Base-by-base conservation (phyloP, 2,797 vertebrate species). In the Lateolabrax maculatus region DNA sequence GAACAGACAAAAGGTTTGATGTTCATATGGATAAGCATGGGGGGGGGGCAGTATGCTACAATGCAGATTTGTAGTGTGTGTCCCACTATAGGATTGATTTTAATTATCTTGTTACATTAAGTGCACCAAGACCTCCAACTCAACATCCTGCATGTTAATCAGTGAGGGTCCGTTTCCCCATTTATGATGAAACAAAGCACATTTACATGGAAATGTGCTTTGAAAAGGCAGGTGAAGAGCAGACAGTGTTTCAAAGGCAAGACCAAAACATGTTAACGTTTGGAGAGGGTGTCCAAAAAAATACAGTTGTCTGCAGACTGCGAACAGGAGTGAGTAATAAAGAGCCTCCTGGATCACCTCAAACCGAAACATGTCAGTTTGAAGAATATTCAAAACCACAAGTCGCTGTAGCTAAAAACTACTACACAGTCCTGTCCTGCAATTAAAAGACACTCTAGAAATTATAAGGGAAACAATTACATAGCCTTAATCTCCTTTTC, bases 171-270 rank as follows among this genome's bases (percentile, higher is more conserved):
- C 0, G 2, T 44, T 51, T 58, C n/a, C 4, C 18, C 37, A 7
- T 79, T 76, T 9, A 34, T 21, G 25, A 25, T 31, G 3, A 68
- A 52, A 68, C 29, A 57, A 53, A 7, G 11, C 1, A 1, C 21
- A 77, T 77, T 82, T 53, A 18, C 58, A 79, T 41, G 6, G 0
- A 5, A 25, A 70, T n/a, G n/a, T n/a, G n/a, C n/a, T n/a, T n/a
- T n/a, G 55, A 46, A 58, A 34, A 48, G 56, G 12, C 4, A 34
- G 44, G 37, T 9, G 43, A 53, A 0, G 43, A 66, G 48, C 21
- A 66, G 62, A 5, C 4, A 10, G 31, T 2, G 4, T 51, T 19
- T 4, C 12, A 31, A 52, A 64, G 34, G n/a, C 44, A 36, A 43
- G 19, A 18, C 2, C 9, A 34, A n/a, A n/a, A n/a, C n/a, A n/a